These are phyloP conservation scores for Acropora tenuis DNA, from an alignment of 64 coral and sea anemone species.

Conservation along the genomic window DNA sequence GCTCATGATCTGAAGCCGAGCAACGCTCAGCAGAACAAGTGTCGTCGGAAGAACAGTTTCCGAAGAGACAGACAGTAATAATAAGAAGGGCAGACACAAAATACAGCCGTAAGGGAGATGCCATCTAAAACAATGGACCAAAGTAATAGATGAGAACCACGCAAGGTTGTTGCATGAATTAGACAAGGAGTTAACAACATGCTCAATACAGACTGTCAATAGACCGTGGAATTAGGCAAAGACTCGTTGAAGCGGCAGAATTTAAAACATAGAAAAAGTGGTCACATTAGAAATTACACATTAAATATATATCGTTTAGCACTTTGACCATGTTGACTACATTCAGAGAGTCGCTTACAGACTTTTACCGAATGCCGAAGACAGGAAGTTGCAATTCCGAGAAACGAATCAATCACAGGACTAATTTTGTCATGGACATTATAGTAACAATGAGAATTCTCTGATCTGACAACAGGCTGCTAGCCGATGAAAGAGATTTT, in stretches of 20 bases:
- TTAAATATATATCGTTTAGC: neutral
- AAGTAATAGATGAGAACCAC: conserved; percentile 12
- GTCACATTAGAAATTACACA: neutral
- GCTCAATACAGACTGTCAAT: too few relatives aligned
- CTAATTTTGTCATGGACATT: neutral
- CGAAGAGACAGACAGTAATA: neutral
- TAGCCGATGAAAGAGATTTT: neutral
- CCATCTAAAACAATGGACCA: neutral
- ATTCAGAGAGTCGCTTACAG: neutral
- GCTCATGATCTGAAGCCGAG: neutral
- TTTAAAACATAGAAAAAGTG: neutral
- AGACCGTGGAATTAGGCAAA: neutral
- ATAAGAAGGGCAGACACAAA: neutral
- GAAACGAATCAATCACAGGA: neutral
- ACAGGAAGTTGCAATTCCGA: neutral
- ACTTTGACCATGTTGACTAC: conserved; percentile 2
- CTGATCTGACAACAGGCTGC: conserved; percentile 4
- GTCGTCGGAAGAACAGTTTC: neutral
- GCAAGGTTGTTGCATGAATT: too few relatives aligned
- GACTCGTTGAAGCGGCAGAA: neutral
- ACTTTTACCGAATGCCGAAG: neutral
- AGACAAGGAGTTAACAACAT: too few relatives aligned
- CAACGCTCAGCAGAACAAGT: neutral
- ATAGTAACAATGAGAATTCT: neutral
- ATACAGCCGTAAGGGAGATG: neutral